These are phyloP conservation scores for Beris morrisii DNA, from an alignment of 2,888 invertebrate species.

Conservation along the genomic window DNA sequence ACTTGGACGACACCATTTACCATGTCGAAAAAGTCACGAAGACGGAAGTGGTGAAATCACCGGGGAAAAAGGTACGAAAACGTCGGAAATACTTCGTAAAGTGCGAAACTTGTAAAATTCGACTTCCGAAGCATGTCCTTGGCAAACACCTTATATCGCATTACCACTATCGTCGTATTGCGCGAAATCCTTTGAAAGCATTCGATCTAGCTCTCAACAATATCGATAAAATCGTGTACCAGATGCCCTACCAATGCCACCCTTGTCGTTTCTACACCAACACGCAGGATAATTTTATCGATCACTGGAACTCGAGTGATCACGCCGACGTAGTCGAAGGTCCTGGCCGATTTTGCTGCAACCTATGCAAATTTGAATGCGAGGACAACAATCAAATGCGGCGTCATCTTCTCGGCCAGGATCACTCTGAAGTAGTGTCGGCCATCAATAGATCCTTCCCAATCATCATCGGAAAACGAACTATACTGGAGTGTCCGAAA, in stretches of 20 bases:
- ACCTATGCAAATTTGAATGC: slow-evolving; percentile 72
- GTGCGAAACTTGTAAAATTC: slow-evolving; percentile 73
- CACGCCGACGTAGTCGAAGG: slow-evolving; percentile 58
- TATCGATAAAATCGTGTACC: slow-evolving; percentile 75
- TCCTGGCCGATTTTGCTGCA: slow-evolving; percentile 71
- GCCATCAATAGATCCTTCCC: slow-evolving; percentile 81
- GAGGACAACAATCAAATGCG: slow-evolving; percentile 67
- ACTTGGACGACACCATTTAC: slow-evolving; percentile 53
- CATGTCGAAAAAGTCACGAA: slow-evolving; percentile 40
- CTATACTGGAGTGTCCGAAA: slow-evolving; percentile 64
- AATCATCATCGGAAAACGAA: slow-evolving; percentile 71
- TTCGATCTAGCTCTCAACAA: slow-evolving; percentile 72
- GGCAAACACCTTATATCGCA: slow-evolving; percentile 86
- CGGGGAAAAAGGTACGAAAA: slow-evolving; percentile 56
- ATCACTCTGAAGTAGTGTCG: slow-evolving; percentile 72
- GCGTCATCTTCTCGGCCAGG: slow-evolving; percentile 65
- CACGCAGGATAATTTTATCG: slow-evolving; percentile 68
- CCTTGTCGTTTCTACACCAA: slow-evolving; percentile 85
- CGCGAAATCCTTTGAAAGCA: slow-evolving; percentile 61
- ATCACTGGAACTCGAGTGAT: slow-evolving; percentile 71
- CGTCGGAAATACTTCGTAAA: slow-evolving; percentile 64
- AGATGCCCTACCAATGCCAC: slow-evolving; percentile 84
- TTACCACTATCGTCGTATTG: slow-evolving; percentile 77
- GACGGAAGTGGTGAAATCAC: slow-evolving; percentile 37
- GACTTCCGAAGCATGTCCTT: slow-evolving; percentile 68